These are phyloP conservation scores for Mobula hypostoma DNA, from an alignment of 2,113 vertebrate genomes.

Conservation along the genomic window DNA sequence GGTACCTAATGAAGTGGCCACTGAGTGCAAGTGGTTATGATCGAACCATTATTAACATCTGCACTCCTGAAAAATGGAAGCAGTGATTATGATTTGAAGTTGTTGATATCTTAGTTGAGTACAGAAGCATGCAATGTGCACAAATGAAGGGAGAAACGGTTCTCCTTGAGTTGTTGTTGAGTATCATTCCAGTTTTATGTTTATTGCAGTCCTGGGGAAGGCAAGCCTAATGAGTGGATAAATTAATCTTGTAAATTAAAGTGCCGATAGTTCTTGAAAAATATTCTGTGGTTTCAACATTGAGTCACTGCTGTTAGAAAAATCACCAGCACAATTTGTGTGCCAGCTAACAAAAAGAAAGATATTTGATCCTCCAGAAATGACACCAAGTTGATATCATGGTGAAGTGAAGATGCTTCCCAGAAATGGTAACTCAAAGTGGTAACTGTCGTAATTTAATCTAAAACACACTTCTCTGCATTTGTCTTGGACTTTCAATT, in stretches of 20 bases:
- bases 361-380: not conserved
- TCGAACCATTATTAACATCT: too few relatives aligned
- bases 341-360: not conserved
- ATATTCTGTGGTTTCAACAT: not conserved
- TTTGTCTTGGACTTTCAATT: not conserved
- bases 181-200: not conserved
- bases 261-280: not conserved
- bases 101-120: not conserved
- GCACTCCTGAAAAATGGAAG: too few relatives aligned
- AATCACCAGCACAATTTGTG: not conserved
- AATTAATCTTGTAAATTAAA: conserved; percentile 1
- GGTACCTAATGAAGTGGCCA: too few relatives aligned
- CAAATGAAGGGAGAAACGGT: not conserved
- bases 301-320: conserved; percentile 14
- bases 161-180: not conserved
- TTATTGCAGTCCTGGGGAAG: not conserved
- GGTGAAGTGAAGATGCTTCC: not conserved
- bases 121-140: not conserved
- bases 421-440: conserved; percentile 13
- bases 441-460: not conserved
- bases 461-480: not conserved
- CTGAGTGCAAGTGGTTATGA: too few relatives aligned
- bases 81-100: not conserved
- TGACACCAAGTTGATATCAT: not conserved
- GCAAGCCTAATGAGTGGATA: not conserved